Conservation (phyloP, 2,888 invertebrate species). For the Luperina testacea region DNA sequence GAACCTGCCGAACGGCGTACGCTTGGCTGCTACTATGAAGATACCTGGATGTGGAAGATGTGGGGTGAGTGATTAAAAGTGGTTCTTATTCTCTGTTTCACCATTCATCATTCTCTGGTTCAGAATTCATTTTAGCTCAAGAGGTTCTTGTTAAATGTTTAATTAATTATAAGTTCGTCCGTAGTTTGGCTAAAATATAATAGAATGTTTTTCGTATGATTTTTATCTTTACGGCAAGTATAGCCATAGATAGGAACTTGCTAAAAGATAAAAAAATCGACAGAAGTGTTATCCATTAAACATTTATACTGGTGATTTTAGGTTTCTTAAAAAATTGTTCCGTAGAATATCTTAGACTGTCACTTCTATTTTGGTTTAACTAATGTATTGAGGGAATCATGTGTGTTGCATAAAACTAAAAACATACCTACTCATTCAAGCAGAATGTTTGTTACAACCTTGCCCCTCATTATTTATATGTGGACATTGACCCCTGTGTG, state of each 20-base stretch:
- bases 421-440: neutral
- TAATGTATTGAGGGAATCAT: neutral
- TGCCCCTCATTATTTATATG: constrained; percentile 13
- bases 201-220: neutral
- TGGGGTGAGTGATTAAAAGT: neutral
- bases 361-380: neutral
- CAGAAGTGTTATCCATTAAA: neutral
- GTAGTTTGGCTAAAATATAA: neutral
- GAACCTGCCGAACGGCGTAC: constrained; percentile 98
- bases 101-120: neutral
- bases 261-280: neutral
- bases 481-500: constrained; percentile 57
- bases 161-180: neutral
- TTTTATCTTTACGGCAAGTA: neutral
- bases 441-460: constrained; percentile 27
- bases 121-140: neutral
- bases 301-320: neutral
- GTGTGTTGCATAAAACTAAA: neutral
- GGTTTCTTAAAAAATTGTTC: neutral
- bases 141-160: neutral
- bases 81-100: neutral
- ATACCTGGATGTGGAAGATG: constrained; percentile 90
- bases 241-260: neutral
- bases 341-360: neutral
- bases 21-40: constrained; percentile 97